Evolutionary conservation across 1,140 invertebrate genomes (phyloP).

Genomic region (Brachionus rubens): DNA sequence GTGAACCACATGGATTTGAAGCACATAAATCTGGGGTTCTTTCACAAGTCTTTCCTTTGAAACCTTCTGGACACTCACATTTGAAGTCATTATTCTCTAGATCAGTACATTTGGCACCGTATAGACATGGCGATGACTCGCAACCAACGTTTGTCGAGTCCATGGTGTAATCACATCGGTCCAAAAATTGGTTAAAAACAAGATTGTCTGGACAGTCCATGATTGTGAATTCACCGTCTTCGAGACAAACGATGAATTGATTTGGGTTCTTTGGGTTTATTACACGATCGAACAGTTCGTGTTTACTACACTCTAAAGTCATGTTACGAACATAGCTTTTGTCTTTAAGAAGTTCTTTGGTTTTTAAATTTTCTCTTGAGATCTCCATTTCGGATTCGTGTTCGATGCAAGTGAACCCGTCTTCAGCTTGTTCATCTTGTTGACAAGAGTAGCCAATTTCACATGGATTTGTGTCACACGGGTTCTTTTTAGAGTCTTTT

Average conservation of each 20-base stretch:
- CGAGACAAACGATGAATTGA: slow-evolving; percentile 30
- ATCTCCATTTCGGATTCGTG: neutral
- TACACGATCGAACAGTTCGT: neutral
- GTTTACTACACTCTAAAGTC: neutral
- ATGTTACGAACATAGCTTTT: slow-evolving; percentile 19
- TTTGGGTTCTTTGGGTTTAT: slow-evolving; percentile 21
- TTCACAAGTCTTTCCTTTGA: neutral
- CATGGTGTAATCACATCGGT: slow-evolving; percentile 21
- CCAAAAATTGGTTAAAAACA: slow-evolving; percentile 33
- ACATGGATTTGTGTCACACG: neutral
- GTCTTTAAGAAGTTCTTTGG: neutral
- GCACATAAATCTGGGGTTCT: slow-evolving; percentile 22
- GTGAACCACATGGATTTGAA: neutral
- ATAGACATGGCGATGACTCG: slow-evolving; percentile 24
- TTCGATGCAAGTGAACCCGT: neutral
- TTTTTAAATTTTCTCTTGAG: neutral
- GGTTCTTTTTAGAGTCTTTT: neutral
- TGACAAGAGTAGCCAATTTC: slow-evolving; percentile 11
- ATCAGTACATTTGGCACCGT: slow-evolving; percentile 10
- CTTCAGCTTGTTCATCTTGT: neutral
- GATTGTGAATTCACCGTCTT: neutral
- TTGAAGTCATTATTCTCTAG: neutral
- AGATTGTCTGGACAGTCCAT: slow-evolving; percentile 32
- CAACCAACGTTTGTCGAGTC: neutral
- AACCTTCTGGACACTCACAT: slow-evolving; percentile 8